Evolutionary conservation across 2,888 invertebrate genomes (phyloP), one percentile per base, ranked within the genome.

Genomic region (Dastarcus helophoroides): DNA sequence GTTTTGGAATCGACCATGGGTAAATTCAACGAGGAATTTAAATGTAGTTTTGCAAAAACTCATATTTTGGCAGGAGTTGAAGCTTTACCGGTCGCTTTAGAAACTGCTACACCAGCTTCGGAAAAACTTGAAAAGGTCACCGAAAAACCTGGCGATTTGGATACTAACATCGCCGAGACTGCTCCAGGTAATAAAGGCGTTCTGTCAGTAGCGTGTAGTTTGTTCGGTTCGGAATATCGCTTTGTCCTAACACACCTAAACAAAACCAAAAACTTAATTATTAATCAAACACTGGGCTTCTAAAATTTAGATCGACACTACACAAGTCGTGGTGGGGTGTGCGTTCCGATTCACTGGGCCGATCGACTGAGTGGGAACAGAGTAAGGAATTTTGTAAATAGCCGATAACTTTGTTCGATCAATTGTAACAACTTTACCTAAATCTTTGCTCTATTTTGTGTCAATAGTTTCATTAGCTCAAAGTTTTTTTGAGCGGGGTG

Each of bases 241-340:
- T n/a, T n/a, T n/a, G n/a, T 7, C 19, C 19, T 19, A 19, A 19
- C 19, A 7, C 19, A 19, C 19, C 19, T 7, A 19, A 7, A n/a
- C 19, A 7, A 19, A 7, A 19, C 19, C 19, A 19, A 19, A 19
- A 7, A 19, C n/a, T 19, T 19, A 7, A 7, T 7, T 19, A n/a
- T n/a, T n/a, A n/a, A n/a, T n/a, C n/a, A n/a, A n/a, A n/a, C n/a
- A n/a, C n/a, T n/a, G n/a, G n/a, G n/a, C n/a, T n/a, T n/a, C n/a
- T n/a, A n/a, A n/a, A n/a, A n/a, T n/a, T 19, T 19, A 19, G n/a
- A 19, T 19, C n/a, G n/a, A 19, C 19, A 7, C n/a, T 19, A 19
- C 7, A 19, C 19, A 19, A n/a, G 19, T 6, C n/a, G 19, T 19
- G n/a, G 19, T n/a, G 6, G n/a, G 19, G 19, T 19, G 19, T n/a